Percentiles rank a stretch among this genome's conserved stretches.
Conservation (phyloP, 2,797 vertebrate genomes). For the Chiropotes sagulatus region DNA sequence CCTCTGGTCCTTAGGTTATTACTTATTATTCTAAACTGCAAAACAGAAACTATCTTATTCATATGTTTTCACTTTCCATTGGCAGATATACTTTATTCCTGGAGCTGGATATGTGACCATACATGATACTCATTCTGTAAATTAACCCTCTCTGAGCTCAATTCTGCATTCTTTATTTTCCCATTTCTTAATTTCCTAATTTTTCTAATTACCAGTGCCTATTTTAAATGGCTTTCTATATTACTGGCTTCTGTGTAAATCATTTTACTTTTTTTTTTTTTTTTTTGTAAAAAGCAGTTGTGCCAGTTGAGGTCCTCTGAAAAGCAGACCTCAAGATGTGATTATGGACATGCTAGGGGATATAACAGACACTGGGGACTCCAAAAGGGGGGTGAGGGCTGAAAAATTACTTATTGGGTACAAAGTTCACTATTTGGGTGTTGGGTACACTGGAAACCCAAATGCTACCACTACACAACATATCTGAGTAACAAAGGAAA, state of each 20-base stretch:
- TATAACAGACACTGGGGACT: background rate
- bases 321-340: background rate
- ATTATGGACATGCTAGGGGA: background rate
- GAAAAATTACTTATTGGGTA: background rate
- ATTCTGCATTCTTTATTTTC: slow-evolving; percentile 25
- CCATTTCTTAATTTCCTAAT: slow-evolving; percentile 2
- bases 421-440: background rate
- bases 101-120: background rate
- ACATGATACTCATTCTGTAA: background rate
- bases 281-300: background rate
- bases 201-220: background rate
- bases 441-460: background rate
- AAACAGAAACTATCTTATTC: background rate
- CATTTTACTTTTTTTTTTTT: background rate
- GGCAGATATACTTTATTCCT: background rate
- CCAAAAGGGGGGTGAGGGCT: background rate
- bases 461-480: background rate
- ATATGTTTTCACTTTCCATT: background rate
- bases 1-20: background rate
- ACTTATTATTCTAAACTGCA: background rate
- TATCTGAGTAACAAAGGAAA: background rate
- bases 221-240: background rate
- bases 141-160: background rate
- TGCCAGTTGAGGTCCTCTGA: background rate
- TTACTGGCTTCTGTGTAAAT: background rate